Evolutionary conservation across 2,888 invertebrate genomes (phyloP).

Genomic region (Lepidochitona cinerea): DNA sequence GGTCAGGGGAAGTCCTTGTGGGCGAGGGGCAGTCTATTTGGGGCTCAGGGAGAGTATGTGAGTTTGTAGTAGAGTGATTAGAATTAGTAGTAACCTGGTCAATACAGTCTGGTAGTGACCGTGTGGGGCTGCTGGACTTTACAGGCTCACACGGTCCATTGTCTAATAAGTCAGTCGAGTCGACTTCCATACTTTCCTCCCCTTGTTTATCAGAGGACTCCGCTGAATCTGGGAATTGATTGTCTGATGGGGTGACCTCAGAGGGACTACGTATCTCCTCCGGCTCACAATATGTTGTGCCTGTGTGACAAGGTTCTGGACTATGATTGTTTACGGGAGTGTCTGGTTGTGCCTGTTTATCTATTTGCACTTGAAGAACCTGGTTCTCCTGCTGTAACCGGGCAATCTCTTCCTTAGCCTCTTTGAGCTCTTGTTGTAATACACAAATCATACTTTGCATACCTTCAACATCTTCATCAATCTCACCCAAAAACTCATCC

Average conservation of each 20-base stretch:
- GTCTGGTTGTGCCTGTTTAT: neutral
- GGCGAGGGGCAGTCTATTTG: neutral
- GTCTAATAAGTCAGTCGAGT: neutral
- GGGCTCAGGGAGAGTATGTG: neutral
- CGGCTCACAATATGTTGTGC: neutral
- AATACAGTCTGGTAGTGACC: neutral
- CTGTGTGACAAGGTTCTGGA: neutral
- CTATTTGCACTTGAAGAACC: conserved; percentile 21
- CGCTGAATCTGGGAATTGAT: neutral
- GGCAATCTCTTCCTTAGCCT: conserved; percentile 81
- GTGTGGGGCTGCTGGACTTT: neutral
- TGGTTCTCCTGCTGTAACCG: conserved; percentile 76
- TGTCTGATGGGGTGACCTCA: neutral
- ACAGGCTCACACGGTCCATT: neutral
- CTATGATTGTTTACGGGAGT: neutral
- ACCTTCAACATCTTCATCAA: conserved; percentile 98
- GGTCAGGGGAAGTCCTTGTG: neutral
- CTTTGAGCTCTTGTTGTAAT: conserved; percentile 92
- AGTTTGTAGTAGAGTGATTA: neutral
- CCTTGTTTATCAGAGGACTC: neutral
- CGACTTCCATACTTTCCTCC: conserved; percentile 16
- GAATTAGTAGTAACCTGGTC: neutral
- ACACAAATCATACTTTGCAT: conserved; percentile 98
- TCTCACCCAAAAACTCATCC: conserved; percentile 94
- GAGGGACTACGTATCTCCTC: conserved; percentile 1